Percentiles rank a stretch among this genome's conserved stretches.
Conservation (phyloP, 1,140 invertebrate genomes). For the Dreissena rostriformis region DNA sequence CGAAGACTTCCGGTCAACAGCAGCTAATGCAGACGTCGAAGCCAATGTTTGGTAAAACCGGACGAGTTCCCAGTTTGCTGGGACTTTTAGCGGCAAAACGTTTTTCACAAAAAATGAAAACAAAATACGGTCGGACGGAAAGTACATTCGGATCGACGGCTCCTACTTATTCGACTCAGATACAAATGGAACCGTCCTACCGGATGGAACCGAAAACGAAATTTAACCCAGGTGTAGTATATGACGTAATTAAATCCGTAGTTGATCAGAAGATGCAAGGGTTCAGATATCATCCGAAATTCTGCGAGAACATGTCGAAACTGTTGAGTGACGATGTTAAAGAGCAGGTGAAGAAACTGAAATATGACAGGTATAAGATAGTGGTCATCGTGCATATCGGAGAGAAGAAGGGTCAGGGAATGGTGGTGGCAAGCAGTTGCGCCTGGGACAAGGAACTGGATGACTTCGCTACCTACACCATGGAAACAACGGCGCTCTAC, state of each 20-base stretch:
- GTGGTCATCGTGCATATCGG: slow-evolving; percentile 72
- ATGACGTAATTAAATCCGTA: slow-evolving; percentile 56
- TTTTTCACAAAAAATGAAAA: slow-evolving; percentile 62
- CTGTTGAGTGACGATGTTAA: slow-evolving; percentile 74
- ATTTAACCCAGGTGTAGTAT: slow-evolving; percentile 58
- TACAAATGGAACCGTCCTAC: slow-evolving; percentile 66
- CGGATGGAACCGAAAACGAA: slow-evolving; percentile 69
- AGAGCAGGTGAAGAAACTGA: slow-evolving; percentile 71
- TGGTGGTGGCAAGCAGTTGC: slow-evolving; percentile 70
- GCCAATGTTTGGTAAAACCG: slow-evolving; percentile 36
- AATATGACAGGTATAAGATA: slow-evolving; percentile 77
- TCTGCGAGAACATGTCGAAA: slow-evolving; percentile 66
- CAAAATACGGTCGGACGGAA: slow-evolving; percentile 45
- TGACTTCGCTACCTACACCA: slow-evolving; percentile 70
- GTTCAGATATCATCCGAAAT: slow-evolving; percentile 67
- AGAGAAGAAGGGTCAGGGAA: slow-evolving; percentile 70
- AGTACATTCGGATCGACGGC: slow-evolving; percentile 37
- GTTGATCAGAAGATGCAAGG: slow-evolving; percentile 61
- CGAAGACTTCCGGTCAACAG: not conserved
- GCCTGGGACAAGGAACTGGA: slow-evolving; percentile 76
- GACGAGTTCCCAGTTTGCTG: slow-evolving; percentile 63
- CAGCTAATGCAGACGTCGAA: slow-evolving; percentile 18
- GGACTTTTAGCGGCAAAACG: slow-evolving; percentile 71
- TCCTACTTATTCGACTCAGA: slow-evolving; percentile 17
- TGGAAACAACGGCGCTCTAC: slow-evolving; percentile 69